Evolutionary conservation across 2,888 invertebrate genomes (phyloP).

Genomic region (Therioaphis trifolii): DNA sequence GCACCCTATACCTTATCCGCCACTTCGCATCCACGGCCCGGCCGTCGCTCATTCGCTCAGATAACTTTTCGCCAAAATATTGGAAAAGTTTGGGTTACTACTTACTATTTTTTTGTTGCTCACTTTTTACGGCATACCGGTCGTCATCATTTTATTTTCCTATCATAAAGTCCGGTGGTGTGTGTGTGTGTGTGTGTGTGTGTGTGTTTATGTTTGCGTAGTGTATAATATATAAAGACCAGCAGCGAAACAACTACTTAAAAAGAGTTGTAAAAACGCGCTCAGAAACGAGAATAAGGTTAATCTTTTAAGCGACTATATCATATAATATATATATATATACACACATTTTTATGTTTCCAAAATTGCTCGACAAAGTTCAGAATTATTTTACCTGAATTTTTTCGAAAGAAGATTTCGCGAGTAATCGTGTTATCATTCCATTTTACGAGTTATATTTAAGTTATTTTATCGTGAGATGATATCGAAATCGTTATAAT

Average conservation of each 20-base stretch:
- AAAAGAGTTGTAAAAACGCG: constrained; percentile 46
- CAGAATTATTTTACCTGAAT: background rate
- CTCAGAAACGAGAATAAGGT: constrained; percentile 2
- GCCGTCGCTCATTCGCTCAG: background rate
- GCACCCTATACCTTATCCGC: too few relatives aligned
- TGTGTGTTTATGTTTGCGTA: background rate
- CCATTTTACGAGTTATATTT: background rate
- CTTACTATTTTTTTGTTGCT: constrained; percentile 25
- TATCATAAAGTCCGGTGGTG: constrained; percentile 13
- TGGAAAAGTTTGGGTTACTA: constrained; percentile 44
- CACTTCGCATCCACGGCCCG: too few relatives aligned
- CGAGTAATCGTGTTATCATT: background rate
- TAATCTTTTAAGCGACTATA: constrained; percentile 14
- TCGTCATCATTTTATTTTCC: constrained; percentile 34
- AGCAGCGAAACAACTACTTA: constrained; percentile 40
- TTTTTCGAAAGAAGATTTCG: background rate
- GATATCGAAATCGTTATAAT: too few relatives aligned
- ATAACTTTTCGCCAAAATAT: constrained; percentile 51
- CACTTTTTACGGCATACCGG: constrained; percentile 12
- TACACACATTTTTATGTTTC: background rate
- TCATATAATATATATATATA: too few relatives aligned
- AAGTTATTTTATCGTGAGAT: too few relatives aligned
- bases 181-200: background rate
- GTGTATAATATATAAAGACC: background rate
- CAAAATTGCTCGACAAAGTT: background rate